Base-by-base conservation (phyloP, 2,888 invertebrate genomes). In the Zelleria hepariella region DNA sequence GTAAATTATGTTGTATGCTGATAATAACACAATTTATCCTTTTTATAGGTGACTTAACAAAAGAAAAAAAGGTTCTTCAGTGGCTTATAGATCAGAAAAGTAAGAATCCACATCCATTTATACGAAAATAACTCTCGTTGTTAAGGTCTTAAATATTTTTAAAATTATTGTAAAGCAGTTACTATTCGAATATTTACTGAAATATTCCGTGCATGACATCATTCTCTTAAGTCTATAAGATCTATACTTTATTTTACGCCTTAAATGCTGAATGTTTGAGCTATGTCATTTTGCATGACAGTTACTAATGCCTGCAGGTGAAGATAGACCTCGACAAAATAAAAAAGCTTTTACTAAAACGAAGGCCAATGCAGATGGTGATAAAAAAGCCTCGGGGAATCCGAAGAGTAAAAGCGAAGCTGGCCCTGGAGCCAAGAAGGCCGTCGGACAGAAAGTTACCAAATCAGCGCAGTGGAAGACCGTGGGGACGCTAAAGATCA, bases 11-110 rank as follows among this genome's bases (percentile, higher is more conserved):
- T 27, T 15, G 18, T 2, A 18, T 57, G 23, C 5, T 52, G 20
- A 53, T 70, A n/a, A n/a, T n/a, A 78, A 75, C 66, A 65, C 65
- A 42, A 15, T 71, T 71, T 80, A 70, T 83, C 76, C 80, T 84
- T 77, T 87, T 88, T 93, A 91, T 93, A 96, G 96, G 96, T 92
- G 94, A 96, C 93, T 95, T 96, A 92, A 95, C 93, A 92, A 94
- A 95, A 86, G 96, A 96, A 93, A 95, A 95, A 90, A 95, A 95
- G 92, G 96, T 97, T 91, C 94, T 97, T 92, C 94, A 95, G 92
- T 97, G 96, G 96, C 94, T 97, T 91, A 92, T 96, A 91, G 94
- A 95, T 91, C 96, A 96, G 92, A 96, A 96, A 95, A 96, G 96
- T 96, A 96, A 96, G 96, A 92, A 91, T 89, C 91, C 90, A 90